Conservation (phyloP, 2,113 vertebrate genomes). For the Gasterosteus aculeatus region DNA sequence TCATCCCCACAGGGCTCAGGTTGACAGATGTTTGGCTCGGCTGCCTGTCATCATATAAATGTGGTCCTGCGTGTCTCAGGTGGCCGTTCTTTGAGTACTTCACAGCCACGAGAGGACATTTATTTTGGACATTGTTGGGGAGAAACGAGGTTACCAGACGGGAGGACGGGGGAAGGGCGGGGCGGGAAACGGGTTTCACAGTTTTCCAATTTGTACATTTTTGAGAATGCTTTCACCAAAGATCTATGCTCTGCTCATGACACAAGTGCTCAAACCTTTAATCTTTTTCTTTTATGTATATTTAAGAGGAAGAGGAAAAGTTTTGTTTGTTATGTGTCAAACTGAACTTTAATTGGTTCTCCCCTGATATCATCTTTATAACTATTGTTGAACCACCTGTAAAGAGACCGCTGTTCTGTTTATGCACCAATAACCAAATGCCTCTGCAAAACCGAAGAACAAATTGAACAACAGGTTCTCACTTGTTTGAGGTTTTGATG, state of each 20-base stretch:
- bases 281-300: background rate
- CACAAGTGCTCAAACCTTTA: background rate
- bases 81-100: conserved; percentile 61
- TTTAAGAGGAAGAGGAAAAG: background rate
- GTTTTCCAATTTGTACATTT: background rate
- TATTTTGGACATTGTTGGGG: conserved; percentile 33
- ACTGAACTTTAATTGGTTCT: background rate
- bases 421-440: background rate
- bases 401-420: background rate
- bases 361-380: background rate
- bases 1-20: conserved; percentile 42
- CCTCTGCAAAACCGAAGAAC: background rate
- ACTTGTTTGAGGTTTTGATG: background rate
- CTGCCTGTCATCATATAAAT: conserved; percentile 65
- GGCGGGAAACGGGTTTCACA: background rate
- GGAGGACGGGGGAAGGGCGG: background rate
- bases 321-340: background rate
- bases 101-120: conserved; percentile 59
- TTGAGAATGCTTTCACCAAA: background rate
- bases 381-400: background rate
- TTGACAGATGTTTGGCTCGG: conserved; percentile 70
- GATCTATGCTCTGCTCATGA: background rate
- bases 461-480: background rate
- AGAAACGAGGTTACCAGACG: conserved; percentile 22
- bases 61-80: conserved; percentile 61